Evolutionary conservation across 2,888 invertebrate species (phyloP), one percentile per base, ranked within the genome.

Genomic region (Tethea ocularis): DNA sequence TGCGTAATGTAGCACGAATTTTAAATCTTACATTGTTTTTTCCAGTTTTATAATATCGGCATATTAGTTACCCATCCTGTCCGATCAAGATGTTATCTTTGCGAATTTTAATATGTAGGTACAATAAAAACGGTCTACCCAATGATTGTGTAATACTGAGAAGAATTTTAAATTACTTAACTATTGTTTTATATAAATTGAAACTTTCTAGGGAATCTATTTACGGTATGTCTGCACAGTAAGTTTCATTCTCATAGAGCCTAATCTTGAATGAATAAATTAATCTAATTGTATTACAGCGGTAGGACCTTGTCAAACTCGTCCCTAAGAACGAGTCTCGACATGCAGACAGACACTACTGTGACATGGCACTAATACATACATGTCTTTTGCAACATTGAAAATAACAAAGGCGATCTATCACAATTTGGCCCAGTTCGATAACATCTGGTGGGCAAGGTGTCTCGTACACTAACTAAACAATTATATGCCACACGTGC

Each of bases 391-490:
- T 74, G 68, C 67, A 62, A 63, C 63, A 67, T 74, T 75, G 69
- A 74, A n/a, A 68, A 67, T 66, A 71, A 78, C 80, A 79, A 80
- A 80, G 76, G 71, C 78, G 76, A 78, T 82, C 78, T 80, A 77
- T 82, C 82, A 77, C 74, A 74, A 72, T 74, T 76, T 75, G 77
- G 74, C 75, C 75, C 66, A 77, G 67, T 75, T 68, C 77, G 83
- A 84, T 86, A 89, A 82, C 92, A 92, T 92, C 92, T 92, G 92
- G 84, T 78, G 56, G 75, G 82, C 89, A 90, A 92, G 91, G 91
- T 92, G 92, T 84, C 79, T 80, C 74, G 68, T 71, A 78, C 71
- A 78, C 76, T 66, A 75, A 72, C 84, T 64, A 77, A 84, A 82
- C 74, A 76, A 77, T 76, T 76, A 80, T 74, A 77, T 69, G 66